phyloP scores from a whole-genome alignment of 1,140 invertebrate species.

The Brevipalpus yothersi region DNA sequence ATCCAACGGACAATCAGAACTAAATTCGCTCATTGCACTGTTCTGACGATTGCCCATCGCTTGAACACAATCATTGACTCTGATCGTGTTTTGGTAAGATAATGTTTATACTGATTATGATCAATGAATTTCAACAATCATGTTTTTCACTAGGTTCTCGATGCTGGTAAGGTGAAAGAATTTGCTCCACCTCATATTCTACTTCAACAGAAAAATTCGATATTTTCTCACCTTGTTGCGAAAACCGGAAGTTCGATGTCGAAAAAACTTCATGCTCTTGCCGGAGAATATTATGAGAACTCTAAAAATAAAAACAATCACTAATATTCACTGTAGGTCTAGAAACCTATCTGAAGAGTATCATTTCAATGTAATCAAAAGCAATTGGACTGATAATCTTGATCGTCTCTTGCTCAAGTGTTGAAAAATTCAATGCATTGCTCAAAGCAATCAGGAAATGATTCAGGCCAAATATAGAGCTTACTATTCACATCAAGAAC shows the following conservation, averaged over 20 bases:
- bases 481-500: no score
- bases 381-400: no score
- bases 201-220: background rate
- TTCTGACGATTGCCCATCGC: constrained; percentile 22
- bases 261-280: background rate
- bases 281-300: no score
- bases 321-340: no score
- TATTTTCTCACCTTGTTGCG: background rate
- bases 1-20: constrained; percentile 20
- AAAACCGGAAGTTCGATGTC: background rate
- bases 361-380: no score
- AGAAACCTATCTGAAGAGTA: no score
- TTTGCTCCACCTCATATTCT: constrained; percentile 25
- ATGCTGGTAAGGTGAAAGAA: constrained; percentile 22
- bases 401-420: no score
- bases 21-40: constrained; percentile 19
- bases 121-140: background rate
- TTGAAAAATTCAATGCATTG: no score
- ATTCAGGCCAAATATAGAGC: no score
- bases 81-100: constrained; percentile 7
- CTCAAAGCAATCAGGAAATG: no score
- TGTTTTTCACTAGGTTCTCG: constrained; percentile 2
- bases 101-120: background rate
- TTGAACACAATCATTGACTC: constrained; percentile 2
- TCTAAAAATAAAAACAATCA: no score